phyloP scores from a whole-genome alignment of 2,113 vertebrate genomes.

The Narcine bancroftii region DNA sequence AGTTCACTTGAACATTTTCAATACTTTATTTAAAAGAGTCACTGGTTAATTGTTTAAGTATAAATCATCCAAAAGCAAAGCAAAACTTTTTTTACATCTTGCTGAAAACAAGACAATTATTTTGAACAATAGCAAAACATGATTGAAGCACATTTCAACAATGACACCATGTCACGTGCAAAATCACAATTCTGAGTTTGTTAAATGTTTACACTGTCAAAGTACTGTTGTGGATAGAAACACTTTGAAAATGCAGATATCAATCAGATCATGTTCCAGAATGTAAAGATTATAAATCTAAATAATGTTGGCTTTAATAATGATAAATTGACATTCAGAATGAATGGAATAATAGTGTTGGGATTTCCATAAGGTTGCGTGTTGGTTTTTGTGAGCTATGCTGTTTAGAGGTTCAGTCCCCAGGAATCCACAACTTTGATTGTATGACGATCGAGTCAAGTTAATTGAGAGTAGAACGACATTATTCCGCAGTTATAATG shows the following conservation, averaged over 20 bases:
- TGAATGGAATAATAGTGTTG: background rate
- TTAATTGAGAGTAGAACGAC: background rate
- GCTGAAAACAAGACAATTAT: background rate
- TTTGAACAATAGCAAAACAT: background rate
- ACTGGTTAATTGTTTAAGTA: background rate
- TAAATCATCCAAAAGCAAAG: background rate
- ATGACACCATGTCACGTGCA: background rate
- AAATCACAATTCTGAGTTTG: background rate
- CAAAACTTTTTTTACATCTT: background rate
- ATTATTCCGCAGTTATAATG: too few species aligned
- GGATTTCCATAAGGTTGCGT: background rate
- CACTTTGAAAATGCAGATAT: background rate
- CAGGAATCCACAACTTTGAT: background rate
- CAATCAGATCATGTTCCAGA: background rate
- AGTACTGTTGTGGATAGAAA: background rate
- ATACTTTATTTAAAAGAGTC: background rate
- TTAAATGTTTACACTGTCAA: background rate
- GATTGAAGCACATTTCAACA: background rate
- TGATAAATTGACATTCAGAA: background rate
- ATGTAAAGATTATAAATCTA: background rate
- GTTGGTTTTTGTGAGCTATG: background rate
- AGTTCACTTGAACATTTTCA: background rate
- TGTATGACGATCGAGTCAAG: background rate
- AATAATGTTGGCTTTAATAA: too few species aligned
- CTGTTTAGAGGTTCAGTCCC: background rate